Evolutionary conservation across 2,797 vertebrate species (phyloP).

Genomic region (Tarsius wallacei): DNA sequence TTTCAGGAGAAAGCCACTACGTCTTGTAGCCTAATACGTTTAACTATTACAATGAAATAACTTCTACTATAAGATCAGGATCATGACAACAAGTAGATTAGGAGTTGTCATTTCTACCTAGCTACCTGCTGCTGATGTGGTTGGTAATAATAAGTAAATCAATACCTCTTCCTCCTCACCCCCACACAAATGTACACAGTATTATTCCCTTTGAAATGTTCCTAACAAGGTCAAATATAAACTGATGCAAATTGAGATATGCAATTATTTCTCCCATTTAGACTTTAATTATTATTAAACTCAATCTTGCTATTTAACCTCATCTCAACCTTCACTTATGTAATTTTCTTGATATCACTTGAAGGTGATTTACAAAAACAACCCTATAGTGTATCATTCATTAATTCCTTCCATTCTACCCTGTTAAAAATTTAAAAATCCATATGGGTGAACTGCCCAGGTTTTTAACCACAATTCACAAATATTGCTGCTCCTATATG

Average conservation of each 20-base stretch:
- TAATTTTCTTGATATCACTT: conserved; percentile 12
- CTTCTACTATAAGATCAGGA: background rate
- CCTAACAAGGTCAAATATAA: conserved; percentile 1
- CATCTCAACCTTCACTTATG: background rate
- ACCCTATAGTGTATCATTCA: background rate
- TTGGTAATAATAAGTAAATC: background rate
- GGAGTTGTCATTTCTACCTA: background rate
- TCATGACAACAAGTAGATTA: background rate
- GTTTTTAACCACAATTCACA: conserved; percentile 20
- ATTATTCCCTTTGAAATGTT: background rate
- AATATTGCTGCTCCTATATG: background rate
- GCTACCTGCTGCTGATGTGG: background rate
- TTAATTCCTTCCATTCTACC: background rate
- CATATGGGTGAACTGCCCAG: background rate
- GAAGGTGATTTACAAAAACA: background rate
- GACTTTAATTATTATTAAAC: conserved; percentile 50
- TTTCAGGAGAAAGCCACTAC: background rate
- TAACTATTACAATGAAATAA: background rate
- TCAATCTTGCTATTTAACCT: conserved; percentile 48
- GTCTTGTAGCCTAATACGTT: background rate
- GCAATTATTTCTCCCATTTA: conserved; percentile 41
- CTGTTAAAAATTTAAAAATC: background rate
- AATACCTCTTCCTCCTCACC: background rate
- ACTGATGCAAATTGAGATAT: background rate
- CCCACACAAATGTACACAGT: background rate